Base-by-base conservation (phyloP, 2,888 invertebrate species). In the Ernsta delagoae region DNA sequence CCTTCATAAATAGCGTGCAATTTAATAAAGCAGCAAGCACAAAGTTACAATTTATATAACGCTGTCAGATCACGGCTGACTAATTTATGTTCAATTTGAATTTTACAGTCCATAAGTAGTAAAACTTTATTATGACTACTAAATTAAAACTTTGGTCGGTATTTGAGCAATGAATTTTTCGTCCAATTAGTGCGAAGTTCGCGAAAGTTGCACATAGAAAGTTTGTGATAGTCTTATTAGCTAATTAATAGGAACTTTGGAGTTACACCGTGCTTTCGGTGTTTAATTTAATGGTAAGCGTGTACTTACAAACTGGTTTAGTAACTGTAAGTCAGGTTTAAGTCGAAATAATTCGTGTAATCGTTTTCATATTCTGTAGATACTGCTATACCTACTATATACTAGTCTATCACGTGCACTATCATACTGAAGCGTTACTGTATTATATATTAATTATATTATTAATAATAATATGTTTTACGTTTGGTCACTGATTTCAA, bases 21-120 rank as follows among this genome's bases (percentile, higher is more conserved):
- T 72, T 65, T 70, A 68, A 74, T 76, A 72, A 74, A 65, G 74
- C 70, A 60, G 72, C 75, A 83, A 60, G 73, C 75, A 83, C 83
- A 81, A 80, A 78, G 84, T 84, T 74, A 72, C 71, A 61, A 57
- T 65, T 67, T 74, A 71, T 72, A 82, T 80, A 83, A 75, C 79
- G 82, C 76, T 68, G 72, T 73, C 74, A 80, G 75, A 79, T 77
- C 77, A 77, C 78, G 72, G 77, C 72, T 75, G 75, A 80, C 79
- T 85, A 87, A 87, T 87, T 88, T 84, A 84, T 83, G 83, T 83
- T 80, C 82, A 82, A 85, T 86, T 83, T 81, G 78, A 80, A 80
- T 82, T 85, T 82, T 81, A 83, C 77, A 79, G 78, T 82, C 80
- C 76, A 78, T 78, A 78, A 78, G 79, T 80, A 75, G 78, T 84